Percentiles rank a stretch among this genome's conserved stretches.
Conservation (phyloP, 2,888 invertebrate species). For the Ophraella communa region DNA sequence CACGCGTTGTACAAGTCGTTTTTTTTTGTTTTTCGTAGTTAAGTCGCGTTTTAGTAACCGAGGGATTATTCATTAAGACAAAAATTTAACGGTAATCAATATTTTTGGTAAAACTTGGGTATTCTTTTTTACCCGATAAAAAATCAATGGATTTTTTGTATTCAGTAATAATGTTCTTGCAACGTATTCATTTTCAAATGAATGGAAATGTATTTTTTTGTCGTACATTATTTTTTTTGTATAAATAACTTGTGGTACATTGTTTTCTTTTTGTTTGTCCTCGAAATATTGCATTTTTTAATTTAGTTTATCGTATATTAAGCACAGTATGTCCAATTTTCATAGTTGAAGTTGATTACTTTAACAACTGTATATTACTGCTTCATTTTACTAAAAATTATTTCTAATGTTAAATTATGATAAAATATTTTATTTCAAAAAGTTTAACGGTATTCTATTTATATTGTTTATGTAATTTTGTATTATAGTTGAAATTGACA, state of each 20-base stretch:
- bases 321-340: too few relatives aligned
- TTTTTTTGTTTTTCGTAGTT: slow-evolving; percentile 9
- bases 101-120: slow-evolving; percentile 32
- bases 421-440: too few relatives aligned
- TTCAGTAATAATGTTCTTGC: too few relatives aligned
- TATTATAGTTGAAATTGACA: too few relatives aligned
- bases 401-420: too few relatives aligned
- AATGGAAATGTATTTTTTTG: neutral
- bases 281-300: neutral
- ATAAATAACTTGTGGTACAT: neutral
- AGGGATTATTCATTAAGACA: slow-evolving; percentile 21
- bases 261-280: neutral
- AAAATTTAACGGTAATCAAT: slow-evolving; percentile 27
- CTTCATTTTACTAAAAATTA: too few relatives aligned
- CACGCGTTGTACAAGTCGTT: slow-evolving; percentile 24
- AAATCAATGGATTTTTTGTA: too few relatives aligned
- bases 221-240: neutral
- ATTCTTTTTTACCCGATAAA: slow-evolving; percentile 16
- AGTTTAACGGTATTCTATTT: too few relatives aligned
- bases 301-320: neutral
- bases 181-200: too few relatives aligned
- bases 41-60: slow-evolving; percentile 20
- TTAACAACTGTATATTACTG: too few relatives aligned
- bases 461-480: too few relatives aligned
- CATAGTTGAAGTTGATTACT: too few relatives aligned